Base-by-base conservation (phyloP, 2,888 invertebrate species). In the Drosophila peninsularis region DNA sequence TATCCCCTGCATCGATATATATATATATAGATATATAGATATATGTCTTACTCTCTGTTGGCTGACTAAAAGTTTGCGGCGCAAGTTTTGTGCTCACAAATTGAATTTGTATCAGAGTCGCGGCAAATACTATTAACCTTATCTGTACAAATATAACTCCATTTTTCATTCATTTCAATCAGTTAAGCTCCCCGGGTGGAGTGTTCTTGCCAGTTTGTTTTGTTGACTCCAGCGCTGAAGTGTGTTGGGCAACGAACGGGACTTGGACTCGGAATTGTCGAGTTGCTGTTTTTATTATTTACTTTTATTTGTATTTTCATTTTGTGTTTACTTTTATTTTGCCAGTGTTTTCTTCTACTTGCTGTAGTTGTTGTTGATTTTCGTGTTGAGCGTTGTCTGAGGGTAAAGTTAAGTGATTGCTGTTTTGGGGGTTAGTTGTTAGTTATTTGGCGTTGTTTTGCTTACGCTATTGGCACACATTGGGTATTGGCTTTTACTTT, bases 391-490 rank as follows among this genome's bases (percentile, higher is more conserved):
- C 47, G 54, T 21, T 67, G 58, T 24, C 42, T 39, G 55, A 49
- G 55, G 41, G 52, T 27, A 62, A 75, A 80, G 78, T 73, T 80
- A 80, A 87, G 85, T 87, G 88, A 81, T 80, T 80, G 78, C 64
- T 62, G 61, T 77, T 74, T 83, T 65, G 53, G 62, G 66, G 66
- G 54, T 65, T 62, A 50, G 79, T 78, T 75, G 64, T 62, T 57
- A 62, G 60, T 67, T 76, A 71, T 61, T 86, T 79, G 80, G 45
- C 65, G 42, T 54, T 55, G 75, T 66, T 75, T 53, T 44, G 56
- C 53, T 68, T 61, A 39, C 36, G 52, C 4, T 37, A 32, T 69
- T 60, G 42, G 44, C 56, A 58, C 47, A 30, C 10, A 45, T 37
- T 21, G 36, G n/a, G 27, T 19, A 32, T 30, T 47, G 55, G 21